Percentiles rank a stretch among this genome's conserved stretches.
Evolutionary conservation across 2,888 invertebrate genomes (phyloP).

Genomic region (Anorthoa munda): DNA sequence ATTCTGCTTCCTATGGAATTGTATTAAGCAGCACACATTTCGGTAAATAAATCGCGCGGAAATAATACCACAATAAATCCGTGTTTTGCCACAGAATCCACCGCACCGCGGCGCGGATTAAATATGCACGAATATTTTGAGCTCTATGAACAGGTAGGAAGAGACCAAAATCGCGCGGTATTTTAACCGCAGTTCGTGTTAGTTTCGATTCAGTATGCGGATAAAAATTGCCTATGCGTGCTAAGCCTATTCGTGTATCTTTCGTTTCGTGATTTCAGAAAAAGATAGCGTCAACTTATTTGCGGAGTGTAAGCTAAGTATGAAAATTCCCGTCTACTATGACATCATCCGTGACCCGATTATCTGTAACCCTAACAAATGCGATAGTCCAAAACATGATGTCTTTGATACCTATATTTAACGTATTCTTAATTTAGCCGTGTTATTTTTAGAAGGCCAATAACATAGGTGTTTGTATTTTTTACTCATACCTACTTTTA

Average conservation of each 20-base stretch:
- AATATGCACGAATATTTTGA: too few relatives aligned
- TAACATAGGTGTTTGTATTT: conserved; percentile 61
- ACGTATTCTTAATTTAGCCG: conserved; percentile 69
- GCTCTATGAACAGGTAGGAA: too few relatives aligned
- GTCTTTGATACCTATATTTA: neutral
- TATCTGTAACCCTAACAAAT: conserved; percentile 75
- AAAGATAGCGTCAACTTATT: neutral
- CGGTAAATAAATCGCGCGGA: too few relatives aligned
- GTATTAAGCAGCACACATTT: too few relatives aligned
- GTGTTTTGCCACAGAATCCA: too few relatives aligned
- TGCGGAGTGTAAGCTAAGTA: conserved; percentile 54
- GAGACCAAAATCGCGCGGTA: too few relatives aligned
- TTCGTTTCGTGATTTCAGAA: neutral
- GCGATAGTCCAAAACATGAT: conserved; percentile 71
- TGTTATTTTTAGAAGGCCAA: conserved; percentile 70
- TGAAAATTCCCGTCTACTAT: conserved; percentile 68
- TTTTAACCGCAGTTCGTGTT: too few relatives aligned
- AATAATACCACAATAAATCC: too few relatives aligned
- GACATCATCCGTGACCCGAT: conserved; percentile 88
- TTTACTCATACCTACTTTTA: conserved; percentile 66
- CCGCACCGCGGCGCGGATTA: too few relatives aligned
- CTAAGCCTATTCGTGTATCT: neutral
- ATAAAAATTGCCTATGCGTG: too few relatives aligned
- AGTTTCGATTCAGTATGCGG: too few relatives aligned
- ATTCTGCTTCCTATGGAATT: too few relatives aligned